These are phyloP conservation scores for Netelia melanura DNA, from an alignment of 2,888 invertebrate species.

Conservation along the genomic window DNA sequence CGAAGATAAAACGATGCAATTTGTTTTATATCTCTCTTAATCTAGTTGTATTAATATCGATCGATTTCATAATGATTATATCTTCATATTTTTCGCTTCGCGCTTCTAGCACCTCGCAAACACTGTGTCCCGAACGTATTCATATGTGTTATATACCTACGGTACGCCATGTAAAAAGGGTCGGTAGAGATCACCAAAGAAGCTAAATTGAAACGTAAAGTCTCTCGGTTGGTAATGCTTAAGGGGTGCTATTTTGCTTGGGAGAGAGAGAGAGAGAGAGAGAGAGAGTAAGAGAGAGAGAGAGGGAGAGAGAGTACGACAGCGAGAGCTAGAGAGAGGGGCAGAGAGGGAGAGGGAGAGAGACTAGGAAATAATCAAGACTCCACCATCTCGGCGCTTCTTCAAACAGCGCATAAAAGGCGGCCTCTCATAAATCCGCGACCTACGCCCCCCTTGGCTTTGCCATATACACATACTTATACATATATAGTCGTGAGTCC, in stretches of 20 bases:
- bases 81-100: neutral
- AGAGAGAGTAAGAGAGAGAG: slow-evolving; percentile 13
- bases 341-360: slow-evolving; percentile 4
- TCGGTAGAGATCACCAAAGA: slow-evolving; percentile 63
- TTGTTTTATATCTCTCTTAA: neutral
- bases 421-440: slow-evolving; percentile 72
- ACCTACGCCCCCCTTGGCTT: slow-evolving; percentile 64
- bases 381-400: slow-evolving; percentile 67
- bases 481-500: slow-evolving; percentile 31
- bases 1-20: neutral
- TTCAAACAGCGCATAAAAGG: slow-evolving; percentile 74
- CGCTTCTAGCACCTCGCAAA: neutral
- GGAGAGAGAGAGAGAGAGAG: neutral
- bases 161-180: slow-evolving; percentile 12
- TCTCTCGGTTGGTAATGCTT: slow-evolving; percentile 30
- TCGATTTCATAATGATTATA: neutral
- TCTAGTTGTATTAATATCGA: neutral
- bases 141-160: neutral
- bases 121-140: neutral
- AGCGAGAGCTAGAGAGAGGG: neutral
- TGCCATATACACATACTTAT: neutral
- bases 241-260: slow-evolving; percentile 26
- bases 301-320: slow-evolving; percentile 1
- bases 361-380: slow-evolving; percentile 75
- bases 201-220: slow-evolving; percentile 76